A percentile compares a stretch with the other conserved stretches of the same genome.
Evolutionary conservation across 2,113 vertebrate species (phyloP).

Genomic region (Chaenocephalus aceratus): DNA sequence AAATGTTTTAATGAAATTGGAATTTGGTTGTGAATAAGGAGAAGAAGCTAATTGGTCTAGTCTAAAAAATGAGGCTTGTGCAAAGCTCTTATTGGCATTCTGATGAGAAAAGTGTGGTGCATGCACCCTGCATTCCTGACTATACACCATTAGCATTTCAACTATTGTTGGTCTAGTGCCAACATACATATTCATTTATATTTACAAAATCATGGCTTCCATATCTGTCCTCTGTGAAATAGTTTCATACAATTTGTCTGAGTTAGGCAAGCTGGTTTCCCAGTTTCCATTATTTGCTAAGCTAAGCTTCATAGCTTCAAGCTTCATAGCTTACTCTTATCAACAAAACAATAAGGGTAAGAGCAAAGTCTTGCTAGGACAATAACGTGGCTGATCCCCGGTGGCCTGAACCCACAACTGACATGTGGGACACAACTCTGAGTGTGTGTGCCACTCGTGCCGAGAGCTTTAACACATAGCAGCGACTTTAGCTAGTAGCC

Average conservation of each 20-base stretch:
- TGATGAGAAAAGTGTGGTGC: neutral
- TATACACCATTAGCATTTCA: neutral
- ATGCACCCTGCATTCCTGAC: neutral
- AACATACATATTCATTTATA: neutral
- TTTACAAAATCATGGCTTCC: neutral
- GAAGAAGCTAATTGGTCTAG: too few relatives aligned
- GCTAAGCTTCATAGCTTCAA: neutral
- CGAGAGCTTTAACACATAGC: conserved; percentile 39
- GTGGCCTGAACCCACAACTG: conserved; percentile 11
- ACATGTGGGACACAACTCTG: conserved; percentile 3
- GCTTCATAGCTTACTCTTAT: neutral
- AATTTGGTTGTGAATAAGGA: neutral
- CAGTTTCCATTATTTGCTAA: neutral
- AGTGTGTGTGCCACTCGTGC: conserved; percentile 19
- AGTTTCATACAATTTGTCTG: too few relatives aligned
- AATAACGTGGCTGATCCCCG: neutral
- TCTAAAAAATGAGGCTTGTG: neutral
- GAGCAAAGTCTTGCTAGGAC: neutral
- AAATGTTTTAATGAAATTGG: neutral
- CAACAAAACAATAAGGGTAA: neutral
- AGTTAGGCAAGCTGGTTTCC: neutral
- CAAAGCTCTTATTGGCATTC: neutral
- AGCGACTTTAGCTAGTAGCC: conserved; percentile 42
- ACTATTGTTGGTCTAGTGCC: neutral
- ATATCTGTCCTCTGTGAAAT: too few relatives aligned